These are phyloP conservation scores for Andrena marginata DNA, from an alignment of 2,888 invertebrate species.

Conservation along the genomic window DNA sequence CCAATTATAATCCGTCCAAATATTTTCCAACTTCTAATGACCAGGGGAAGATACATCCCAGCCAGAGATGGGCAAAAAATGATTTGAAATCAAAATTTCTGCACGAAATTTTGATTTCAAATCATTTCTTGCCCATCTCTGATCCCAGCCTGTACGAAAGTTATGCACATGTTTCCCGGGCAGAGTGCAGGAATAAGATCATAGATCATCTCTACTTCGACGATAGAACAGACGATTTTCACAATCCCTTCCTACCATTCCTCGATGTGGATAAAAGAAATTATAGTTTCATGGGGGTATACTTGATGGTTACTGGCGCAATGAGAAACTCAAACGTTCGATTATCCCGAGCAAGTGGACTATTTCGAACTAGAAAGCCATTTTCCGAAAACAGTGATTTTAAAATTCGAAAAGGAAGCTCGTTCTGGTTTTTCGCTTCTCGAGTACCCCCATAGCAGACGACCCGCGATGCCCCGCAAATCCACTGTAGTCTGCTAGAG, in stretches of 20 bases:
- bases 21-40: background rate
- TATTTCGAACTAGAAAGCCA: too few species aligned
- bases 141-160: background rate
- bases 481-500: slow-evolving; percentile 64
- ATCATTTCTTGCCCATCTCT: too few species aligned
- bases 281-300: background rate
- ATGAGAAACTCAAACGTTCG: background rate
- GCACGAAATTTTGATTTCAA: too few species aligned
- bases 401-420: background rate
- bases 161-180: background rate
- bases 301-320: too few species aligned
- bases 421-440: background rate
- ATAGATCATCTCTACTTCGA: background rate
- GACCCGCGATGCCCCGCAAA: slow-evolving; percentile 9
- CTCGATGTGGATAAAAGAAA: background rate
- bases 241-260: background rate
- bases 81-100: too few species aligned
- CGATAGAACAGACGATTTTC: background rate
- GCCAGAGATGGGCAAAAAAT: too few species aligned
- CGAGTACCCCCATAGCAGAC: slow-evolving; percentile 32
- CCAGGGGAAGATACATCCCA: background rate
- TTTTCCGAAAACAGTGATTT: too few species aligned
- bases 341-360: too few species aligned
- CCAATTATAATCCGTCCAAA: slow-evolving; percentile 13
- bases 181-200: background rate